Base-by-base conservation (phyloP, 1,140 invertebrate species). In the Drosophila burlai region DNA sequence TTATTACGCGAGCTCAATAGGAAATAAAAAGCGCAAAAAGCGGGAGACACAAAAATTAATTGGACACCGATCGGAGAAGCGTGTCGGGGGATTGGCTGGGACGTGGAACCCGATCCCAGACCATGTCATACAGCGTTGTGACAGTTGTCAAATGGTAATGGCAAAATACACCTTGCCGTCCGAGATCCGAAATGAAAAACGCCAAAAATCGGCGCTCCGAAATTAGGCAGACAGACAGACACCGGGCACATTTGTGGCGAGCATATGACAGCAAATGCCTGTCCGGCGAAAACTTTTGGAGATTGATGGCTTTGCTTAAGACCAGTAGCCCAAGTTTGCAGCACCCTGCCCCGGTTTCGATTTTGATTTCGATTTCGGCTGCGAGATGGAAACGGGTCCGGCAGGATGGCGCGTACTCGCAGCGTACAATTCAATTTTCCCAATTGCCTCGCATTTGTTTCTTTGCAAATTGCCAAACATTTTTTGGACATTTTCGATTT, bases 71-170 rank as follows among this genome's bases (percentile, higher is more conserved):
- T 42, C 40, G 50, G 58, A 55, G 65, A 34, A 57, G 58, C 67
- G 42, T 58, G 31, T 46, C 60, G 49, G 34, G 45, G 50, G 45
- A 71, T 46, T 71, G 67, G 63, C 63, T 42, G 59, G 18, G 45
- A 67, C 47, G 21, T 40, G 34, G 16, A 46, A 43, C 45, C 15
- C 61, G 61, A 64, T 42, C 46, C 50, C 72, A 78, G 66, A 79
- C 59, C 81, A 87, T 87, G 83, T 87, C 83, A 87, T 87, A 87
- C 84, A 89, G 80, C 84, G 83, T 87, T 89, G 84, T 89, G 84
- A 89, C 84, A 89, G 84, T 89, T 89, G 84, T 89, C 84, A 89
- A 90, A 89, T 89, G 84, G 76, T 89, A 89, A 87, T 89, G 76
- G 80, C 66, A 73, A 86, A 87, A 85, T 82, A 82, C 83, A 77